Percentiles rank a stretch among this genome's conserved stretches.
Conservation (phyloP, 2,888 invertebrate genomes). For the Tachystola acroxantha region DNA sequence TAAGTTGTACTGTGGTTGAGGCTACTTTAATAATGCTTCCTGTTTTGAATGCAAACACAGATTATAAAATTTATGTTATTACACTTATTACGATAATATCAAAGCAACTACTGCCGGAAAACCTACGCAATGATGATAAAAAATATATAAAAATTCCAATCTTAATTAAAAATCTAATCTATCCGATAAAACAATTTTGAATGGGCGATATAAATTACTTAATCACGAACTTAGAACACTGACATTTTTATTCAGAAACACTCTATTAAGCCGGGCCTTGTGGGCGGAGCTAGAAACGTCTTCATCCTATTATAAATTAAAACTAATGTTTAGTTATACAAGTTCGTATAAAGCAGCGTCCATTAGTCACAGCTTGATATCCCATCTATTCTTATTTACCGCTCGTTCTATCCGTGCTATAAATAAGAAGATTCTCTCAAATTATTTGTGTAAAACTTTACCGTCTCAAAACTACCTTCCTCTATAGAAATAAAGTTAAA, state of each 20-base stretch:
- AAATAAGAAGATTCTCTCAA: constrained; percentile 56
- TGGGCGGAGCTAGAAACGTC: constrained; percentile 58
- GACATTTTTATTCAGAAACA: constrained; percentile 41
- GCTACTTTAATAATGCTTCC: not conserved
- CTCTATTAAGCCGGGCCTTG: constrained; percentile 46
- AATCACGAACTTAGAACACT: constrained; percentile 36
- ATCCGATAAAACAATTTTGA: constrained; percentile 14
- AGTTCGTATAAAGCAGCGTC: constrained; percentile 40
- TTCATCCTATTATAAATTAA: constrained; percentile 65
- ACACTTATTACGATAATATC: too few species aligned
- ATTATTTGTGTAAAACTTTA: too few species aligned
- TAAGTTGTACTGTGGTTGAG: not conserved
- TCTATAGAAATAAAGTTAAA: too few species aligned
- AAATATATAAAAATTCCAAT: constrained; percentile 12
- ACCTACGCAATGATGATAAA: constrained; percentile 5
- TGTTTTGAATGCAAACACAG: too few species aligned
- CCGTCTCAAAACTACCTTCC: too few species aligned
- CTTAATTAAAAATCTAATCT: constrained; percentile 6
- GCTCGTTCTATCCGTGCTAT: constrained; percentile 42
- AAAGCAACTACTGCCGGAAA: not conserved
- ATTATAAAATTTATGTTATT: too few species aligned
- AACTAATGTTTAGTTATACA: constrained; percentile 57
- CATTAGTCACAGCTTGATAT: constrained; percentile 68
- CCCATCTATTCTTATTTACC: constrained; percentile 57
- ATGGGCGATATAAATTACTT: constrained; percentile 43